These are phyloP conservation scores for Dasypus novemcinctus DNA, from an alignment of 2,113 vertebrate genomes.

Conservation along the genomic window DNA sequence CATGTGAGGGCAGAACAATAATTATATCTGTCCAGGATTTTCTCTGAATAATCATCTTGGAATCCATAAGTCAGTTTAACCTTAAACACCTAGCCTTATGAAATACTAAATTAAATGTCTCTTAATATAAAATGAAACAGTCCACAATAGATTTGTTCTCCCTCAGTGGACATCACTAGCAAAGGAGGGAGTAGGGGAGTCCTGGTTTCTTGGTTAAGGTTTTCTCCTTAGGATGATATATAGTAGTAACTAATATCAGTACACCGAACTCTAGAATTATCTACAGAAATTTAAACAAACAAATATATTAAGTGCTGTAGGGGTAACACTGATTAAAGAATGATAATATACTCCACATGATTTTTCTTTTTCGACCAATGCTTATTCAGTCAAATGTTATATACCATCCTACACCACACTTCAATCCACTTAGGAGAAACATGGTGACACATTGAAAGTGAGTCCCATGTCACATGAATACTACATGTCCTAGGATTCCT, in stretches of 20 bases:
- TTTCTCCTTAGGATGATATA: slow-evolving; percentile 69
- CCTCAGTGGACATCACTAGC: neutral
- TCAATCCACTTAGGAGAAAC: slow-evolving; percentile 50
- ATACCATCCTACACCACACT: slow-evolving; percentile 30
- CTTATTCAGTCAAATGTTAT: slow-evolving; percentile 57
- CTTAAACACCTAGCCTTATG: neutral
- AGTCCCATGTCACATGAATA: slow-evolving; percentile 5
- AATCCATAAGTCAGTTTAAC: neutral
- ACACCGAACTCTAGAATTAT: slow-evolving; percentile 69
- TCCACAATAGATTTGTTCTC: slow-evolving; percentile 42
- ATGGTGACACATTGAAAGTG: slow-evolving; percentile 9
- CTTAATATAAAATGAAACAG: slow-evolving; percentile 70
- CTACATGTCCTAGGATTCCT: neutral
- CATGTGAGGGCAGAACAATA: neutral
- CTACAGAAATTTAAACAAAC: slow-evolving; percentile 69
- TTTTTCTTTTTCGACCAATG: slow-evolving; percentile 51
- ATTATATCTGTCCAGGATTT: neutral
- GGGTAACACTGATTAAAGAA: slow-evolving; percentile 57
- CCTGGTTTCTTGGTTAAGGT: slow-evolving; percentile 23
- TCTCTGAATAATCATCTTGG: neutral
- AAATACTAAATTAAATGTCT: slow-evolving; percentile 57
- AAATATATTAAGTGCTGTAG: neutral
- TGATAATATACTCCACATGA: neutral
- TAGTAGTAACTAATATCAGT: slow-evolving; percentile 69
- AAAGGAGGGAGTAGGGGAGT: slow-evolving; percentile 36